Base-by-base conservation (phyloP, 2,113 vertebrate species). In the Paraplagusia blochii region DNA sequence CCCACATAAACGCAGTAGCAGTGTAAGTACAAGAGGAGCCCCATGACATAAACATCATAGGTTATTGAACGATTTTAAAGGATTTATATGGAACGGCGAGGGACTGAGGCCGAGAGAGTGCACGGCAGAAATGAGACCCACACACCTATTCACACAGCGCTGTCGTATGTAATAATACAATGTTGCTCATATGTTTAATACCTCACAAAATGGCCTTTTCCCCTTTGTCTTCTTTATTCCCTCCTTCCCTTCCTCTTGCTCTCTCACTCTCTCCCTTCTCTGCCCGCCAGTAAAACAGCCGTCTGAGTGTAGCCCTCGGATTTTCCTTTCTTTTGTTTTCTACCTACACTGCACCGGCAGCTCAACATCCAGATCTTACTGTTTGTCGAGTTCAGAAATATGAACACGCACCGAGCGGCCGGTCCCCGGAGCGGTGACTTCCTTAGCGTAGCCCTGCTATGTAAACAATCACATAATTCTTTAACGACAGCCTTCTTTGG, bases 21-120 rank as follows among this genome's bases (percentile, higher is more conserved):
- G 76, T 72, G 78, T 86, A 83, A 88, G 87, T 86, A 76, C 79
- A 83, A 86, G 69, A 81, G 76, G 69, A 80, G 80, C 67, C 85
- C 81, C 61, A 61, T 85, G 88, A 83, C 85, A 85, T 87, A 84
- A 87, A 87, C 81, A 77, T 85, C 88, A 82, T 85, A 87, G 84
- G 85, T 87, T 87, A 88, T 85, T 87, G 84, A 88, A 84, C 61
- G 53, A 79, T 87, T 86, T 86, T 59, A 84, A 79, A 80, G 77
- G 76, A 88, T 87, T 84, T 87, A 88, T 85, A 76, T 81, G 64
- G 63, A 78, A 81, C 81, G 68, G 85, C 67, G 66, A 70, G 79
- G 80, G 78, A 83, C 77, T 83, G 74, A 77, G 83, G 80, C 71
- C 82, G 70, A 79, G 38, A 44, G 43, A 60, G 60, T 7, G 12